phyloP scores from a whole-genome alignment of 2,797 vertebrate species.

The Gambelia wislizenii region DNA sequence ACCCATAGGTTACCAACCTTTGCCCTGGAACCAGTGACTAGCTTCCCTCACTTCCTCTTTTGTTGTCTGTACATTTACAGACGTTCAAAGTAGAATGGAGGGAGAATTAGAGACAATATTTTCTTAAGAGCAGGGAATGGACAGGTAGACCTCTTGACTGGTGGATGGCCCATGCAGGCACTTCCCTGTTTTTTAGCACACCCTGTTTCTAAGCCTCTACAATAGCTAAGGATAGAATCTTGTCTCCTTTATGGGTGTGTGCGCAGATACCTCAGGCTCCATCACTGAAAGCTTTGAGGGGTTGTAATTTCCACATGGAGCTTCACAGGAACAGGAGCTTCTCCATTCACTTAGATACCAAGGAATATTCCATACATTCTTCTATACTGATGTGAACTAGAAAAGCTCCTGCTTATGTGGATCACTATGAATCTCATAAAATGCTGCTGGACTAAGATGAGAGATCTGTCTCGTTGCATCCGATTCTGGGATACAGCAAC shows the following conservation, averaged over 20 bases:
- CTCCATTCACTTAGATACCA: not conserved
- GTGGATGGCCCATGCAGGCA: not conserved
- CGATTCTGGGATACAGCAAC: not conserved
- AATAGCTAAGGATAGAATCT: not conserved
- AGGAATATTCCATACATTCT: not conserved
- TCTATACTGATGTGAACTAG: not conserved
- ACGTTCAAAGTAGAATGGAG: not conserved
- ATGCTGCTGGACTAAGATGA: not conserved
- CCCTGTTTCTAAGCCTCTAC: not conserved
- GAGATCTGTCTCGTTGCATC: not conserved
- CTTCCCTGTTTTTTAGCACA: not conserved
- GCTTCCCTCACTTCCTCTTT: not conserved
- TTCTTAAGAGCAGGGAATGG: not conserved
- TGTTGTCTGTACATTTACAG: not conserved
- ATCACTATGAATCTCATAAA: not conserved
- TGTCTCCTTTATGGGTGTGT: not conserved
- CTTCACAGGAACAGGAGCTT: not conserved
- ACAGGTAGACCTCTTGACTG: not conserved
- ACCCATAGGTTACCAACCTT: not conserved
- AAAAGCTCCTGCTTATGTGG: not conserved
- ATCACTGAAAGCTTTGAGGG: not conserved
- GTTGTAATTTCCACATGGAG: not conserved
- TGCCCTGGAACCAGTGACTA: not conserved
- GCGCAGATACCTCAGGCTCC: no score
- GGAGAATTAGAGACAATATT: not conserved